Evolutionary conservation across 2,113 vertebrate genomes (phyloP), one percentile per base, ranked within the genome.

Genomic region (Eleginops maclovinus): DNA sequence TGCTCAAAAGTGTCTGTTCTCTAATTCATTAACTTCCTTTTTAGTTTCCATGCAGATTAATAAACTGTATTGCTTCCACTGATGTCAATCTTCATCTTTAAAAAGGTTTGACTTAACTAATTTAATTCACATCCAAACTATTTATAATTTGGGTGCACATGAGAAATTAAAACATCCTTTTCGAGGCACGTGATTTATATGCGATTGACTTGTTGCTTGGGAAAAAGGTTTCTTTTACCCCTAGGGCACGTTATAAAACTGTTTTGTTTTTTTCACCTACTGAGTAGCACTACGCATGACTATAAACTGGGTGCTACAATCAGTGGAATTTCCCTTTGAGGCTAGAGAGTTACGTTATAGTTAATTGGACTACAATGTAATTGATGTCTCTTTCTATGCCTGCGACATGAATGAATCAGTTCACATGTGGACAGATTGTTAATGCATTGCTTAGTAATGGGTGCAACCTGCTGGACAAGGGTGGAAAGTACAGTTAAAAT

Each of bases 401-500:
- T 9, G 28, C 2, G 11, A 10, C n/a, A 28, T 14, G 6, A 24
- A 15, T 44, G 4, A 19, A 5, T 74, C 11, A 16, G 0, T 44
- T 46, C 47, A n/a, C n/a, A 44, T 46, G 47, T 36, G 15, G 13
- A 1, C 36, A 31, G 58, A 24, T 65, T 12, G 10, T 22, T 9
- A 13, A 2, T 58, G 43, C 3, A n/a, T 26, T 28, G 21, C 22
- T 65, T 44, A 12, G 79, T 53, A 11, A 50, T 36, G 49, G 9
- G 5, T 71, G 78, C 54, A 46, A 40, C 72, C 75, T 82, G 14
- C 2, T 79, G 72, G 75, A 19, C 50, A 55, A 62, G 62, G 0
- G 21, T 16, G 4, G 44, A 8, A 61, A 75, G 28, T 72, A 19
- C 71, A 83, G 21, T 8, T 36, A 7, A 1, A 21, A 9, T 15